Evolutionary conservation across 2,113 vertebrate species (phyloP).

Genomic region (Thalassoma bifasciatum): DNA sequence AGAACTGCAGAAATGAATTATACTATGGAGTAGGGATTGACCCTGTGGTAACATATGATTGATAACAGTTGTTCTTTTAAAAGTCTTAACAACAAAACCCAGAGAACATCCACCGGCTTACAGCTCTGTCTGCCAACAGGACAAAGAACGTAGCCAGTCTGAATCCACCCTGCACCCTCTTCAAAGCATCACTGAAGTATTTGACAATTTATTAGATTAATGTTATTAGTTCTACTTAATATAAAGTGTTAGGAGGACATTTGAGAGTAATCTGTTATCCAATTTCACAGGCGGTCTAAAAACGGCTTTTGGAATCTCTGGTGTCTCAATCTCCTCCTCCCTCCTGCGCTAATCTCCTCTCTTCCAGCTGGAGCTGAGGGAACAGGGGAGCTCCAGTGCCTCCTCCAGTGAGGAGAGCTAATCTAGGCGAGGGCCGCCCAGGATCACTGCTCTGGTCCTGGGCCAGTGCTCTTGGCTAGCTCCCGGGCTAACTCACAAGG

Average conservation of each 20-base stretch:
- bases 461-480: conserved; percentile 69
- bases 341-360: conserved; percentile 74
- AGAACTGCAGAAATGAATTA: too few relatives aligned
- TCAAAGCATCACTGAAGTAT: conserved; percentile 60
- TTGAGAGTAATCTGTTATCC: conserved; percentile 79
- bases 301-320: conserved; percentile 68
- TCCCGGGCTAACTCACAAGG: conserved; percentile 50
- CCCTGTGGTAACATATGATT: neutral
- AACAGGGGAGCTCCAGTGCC: conserved; percentile 55
- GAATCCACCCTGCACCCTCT: conserved; percentile 23
- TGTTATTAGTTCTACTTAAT: conserved; percentile 79
- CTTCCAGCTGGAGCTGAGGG: conserved; percentile 71
- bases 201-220: conserved; percentile 72
- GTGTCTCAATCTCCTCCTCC: conserved; percentile 71
- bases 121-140: conserved; percentile 17
- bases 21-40: neutral
- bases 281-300: conserved; percentile 78
- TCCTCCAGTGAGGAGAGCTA: conserved; percentile 65
- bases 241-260: conserved; percentile 72
- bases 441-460: conserved; percentile 67
- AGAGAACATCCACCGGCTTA: neutral
- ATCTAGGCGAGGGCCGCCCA: conserved; percentile 67
- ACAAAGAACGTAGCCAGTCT: conserved; percentile 38
- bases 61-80: neutral
- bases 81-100: neutral